Evolutionary conservation across 1,140 invertebrate species (phyloP), one percentile per base, ranked within the genome.

Genomic region (Aradophagus sp.): DNA sequence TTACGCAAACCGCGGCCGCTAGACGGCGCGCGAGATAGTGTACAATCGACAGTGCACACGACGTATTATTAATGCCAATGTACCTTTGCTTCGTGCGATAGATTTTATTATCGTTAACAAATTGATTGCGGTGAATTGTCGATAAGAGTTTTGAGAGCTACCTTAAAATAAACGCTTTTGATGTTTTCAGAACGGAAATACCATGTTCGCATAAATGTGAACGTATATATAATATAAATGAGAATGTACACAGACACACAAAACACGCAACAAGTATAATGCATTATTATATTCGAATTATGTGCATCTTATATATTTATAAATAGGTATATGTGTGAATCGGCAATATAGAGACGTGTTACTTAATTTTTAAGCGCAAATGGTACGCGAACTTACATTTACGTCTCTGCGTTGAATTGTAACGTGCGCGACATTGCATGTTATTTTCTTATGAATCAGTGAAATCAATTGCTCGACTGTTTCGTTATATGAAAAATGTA

Each of bases 11-110:
- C 20, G 23, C 34, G n/a, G 19, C 6, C 45, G 23, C 31, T 31
- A 44, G 47, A 45, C 13, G 36, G 39, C 45, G 58, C 17, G 56
- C 19, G 12, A 11, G 8, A 31, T 13, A 36, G 34, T 58, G 62
- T 42, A 31, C 47, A 68, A 66, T 26, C 45, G 71, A 61, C 32
- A 53, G 52, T 56, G 62, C 61, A 48, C 50, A 67, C 53, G 26
- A 65, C 52, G 26, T 73, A 67, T 72, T 68, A 67, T 73, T 69
- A 63, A 68, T 53, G 62, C 67, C 66, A 74, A 59, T 74, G 62
- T 74, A 74, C 72, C 67, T 74, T 70, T 65, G 67, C 72, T 74
- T 74, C 61, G 62, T 61, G 56, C 53, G 38, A 69, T 27, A 65
- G 35, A 66, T 62, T 74, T 74, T 63, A 74, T 68, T 67, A 62